These are phyloP conservation scores for Moxostoma hubbsi DNA, from an alignment of 2,797 vertebrate species.

Conservation along the genomic window DNA sequence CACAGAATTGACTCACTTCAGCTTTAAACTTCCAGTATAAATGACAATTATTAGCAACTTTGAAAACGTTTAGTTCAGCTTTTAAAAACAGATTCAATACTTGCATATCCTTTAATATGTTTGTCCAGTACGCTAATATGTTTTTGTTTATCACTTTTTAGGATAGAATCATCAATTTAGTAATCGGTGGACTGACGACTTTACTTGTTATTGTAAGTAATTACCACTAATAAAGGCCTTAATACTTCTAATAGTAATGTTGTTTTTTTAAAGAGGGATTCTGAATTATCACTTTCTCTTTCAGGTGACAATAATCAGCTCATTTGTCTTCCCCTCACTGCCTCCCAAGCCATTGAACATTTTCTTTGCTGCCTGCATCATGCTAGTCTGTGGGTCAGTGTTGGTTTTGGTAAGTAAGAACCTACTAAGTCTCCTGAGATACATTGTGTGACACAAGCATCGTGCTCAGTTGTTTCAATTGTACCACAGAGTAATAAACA, in stretches of 20 bases:
- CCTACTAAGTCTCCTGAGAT: background rate
- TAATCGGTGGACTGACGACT: constrained; percentile 86
- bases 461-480: no score
- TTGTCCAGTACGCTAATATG: background rate
- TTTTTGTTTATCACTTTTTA: constrained; percentile 66
- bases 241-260: background rate
- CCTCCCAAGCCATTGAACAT: constrained; percentile 93
- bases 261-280: background rate
- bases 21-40: no score
- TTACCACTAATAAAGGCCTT: background rate
- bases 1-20: no score
- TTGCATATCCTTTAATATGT: background rate
- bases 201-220: constrained; percentile 91
- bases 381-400: constrained; percentile 87
- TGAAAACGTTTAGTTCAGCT: no score
- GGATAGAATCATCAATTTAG: constrained; percentile 95
- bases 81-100: no score
- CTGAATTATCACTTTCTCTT: constrained; percentile 27
- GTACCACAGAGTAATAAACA: no score
- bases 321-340: constrained; percentile 92
- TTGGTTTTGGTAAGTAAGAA: constrained; percentile 89
- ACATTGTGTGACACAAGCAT: no score
- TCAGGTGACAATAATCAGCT: constrained; percentile 94
- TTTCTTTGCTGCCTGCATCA: constrained; percentile 95
- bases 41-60: no score